Evolutionary conservation across 2,113 vertebrate genomes (phyloP).

Genomic region (Saguinus imperator): DNA sequence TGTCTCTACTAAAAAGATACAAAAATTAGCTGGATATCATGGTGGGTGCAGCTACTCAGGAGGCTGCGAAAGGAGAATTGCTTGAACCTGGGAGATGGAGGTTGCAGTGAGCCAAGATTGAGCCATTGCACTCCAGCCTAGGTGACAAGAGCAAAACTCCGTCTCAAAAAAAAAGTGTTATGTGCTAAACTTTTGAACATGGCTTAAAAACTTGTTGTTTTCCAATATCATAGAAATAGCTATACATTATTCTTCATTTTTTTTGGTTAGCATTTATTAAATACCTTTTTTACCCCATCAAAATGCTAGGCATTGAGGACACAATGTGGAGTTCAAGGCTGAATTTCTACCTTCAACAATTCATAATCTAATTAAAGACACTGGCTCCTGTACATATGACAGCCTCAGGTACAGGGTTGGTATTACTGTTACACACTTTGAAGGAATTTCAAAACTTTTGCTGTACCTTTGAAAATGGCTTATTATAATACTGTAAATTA

Average conservation of each 20-base stretch:
- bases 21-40: too few species aligned
- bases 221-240: not conserved
- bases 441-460: not conserved
- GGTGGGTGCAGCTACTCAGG: too few species aligned
- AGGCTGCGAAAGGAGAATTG: too few species aligned
- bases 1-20: too few species aligned
- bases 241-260: not conserved
- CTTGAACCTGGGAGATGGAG: too few species aligned
- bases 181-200: not conserved
- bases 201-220: not conserved
- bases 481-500: not conserved
- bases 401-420: not conserved
- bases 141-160: too few species aligned
- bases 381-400: not conserved
- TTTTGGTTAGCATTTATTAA: not conserved
- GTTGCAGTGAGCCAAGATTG: too few species aligned
- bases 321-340: not conserved
- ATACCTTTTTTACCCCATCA: not conserved
- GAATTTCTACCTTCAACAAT: not conserved
- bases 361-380: not conserved
- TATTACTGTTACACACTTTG: not conserved
- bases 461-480: not conserved
- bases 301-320: not conserved
- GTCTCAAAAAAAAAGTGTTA: not conserved
- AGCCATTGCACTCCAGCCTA: too few species aligned